phyloP scores from a whole-genome alignment of 2,113 vertebrate genomes.

The Centropus bengalensis region DNA sequence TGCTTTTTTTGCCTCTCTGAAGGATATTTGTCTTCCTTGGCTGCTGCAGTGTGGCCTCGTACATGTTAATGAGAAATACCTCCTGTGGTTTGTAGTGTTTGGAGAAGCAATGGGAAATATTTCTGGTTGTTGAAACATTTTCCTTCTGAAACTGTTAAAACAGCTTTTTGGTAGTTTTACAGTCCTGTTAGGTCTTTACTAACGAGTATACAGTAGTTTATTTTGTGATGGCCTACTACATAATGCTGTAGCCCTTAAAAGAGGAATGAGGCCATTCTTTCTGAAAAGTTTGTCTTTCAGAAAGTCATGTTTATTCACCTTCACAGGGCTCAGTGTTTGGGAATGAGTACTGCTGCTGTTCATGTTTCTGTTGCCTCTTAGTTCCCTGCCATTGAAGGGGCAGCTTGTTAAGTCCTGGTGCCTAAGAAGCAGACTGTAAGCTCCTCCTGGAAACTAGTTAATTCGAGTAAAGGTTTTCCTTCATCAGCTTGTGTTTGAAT shows the following conservation, averaged over 20 bases:
- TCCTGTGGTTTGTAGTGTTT: neutral
- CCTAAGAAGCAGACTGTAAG: neutral
- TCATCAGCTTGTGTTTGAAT: neutral
- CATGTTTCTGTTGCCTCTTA: neutral
- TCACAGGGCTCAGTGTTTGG: neutral
- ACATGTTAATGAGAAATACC: neutral
- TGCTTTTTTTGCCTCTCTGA: neutral
- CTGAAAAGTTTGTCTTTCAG: neutral
- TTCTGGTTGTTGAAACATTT: neutral
- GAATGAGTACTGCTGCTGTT: neutral
- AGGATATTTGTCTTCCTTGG: neutral
- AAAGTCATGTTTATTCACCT: neutral
- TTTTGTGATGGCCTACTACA: neutral
- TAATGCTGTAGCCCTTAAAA: neutral
- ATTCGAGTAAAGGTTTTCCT: neutral
- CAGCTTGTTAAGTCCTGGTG: rapidly evolving
- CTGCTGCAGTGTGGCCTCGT: rapidly evolving
- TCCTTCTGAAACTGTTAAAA: neutral
- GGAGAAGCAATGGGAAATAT: neutral
- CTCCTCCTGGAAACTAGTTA: neutral
- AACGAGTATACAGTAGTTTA: neutral
- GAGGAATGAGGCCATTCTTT: neutral
- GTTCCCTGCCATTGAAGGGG: neutral
- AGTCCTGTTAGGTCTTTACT: neutral
- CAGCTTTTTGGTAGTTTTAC: neutral